phyloP scores from a whole-genome alignment of 2,888 invertebrate genomes.

The Podabrus alpinus region DNA sequence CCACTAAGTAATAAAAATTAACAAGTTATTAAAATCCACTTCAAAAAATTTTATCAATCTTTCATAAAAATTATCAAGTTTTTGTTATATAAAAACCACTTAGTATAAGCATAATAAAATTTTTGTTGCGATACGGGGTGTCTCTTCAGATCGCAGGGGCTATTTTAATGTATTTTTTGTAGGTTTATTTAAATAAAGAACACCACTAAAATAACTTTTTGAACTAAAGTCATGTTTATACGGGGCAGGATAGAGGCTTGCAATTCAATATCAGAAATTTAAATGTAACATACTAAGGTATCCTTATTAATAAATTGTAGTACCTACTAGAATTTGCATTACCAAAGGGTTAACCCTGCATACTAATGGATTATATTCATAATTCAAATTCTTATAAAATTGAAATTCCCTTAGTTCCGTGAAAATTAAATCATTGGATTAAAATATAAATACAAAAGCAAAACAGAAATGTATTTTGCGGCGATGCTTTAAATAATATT shows the following conservation, averaged over 20 bases:
- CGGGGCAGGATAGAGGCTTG: too few relatives aligned
- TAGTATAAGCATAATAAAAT: too few relatives aligned
- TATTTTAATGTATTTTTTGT: too few relatives aligned
- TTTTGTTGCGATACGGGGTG: too few relatives aligned
- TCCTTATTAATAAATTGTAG: neutral
- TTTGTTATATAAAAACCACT: neutral
- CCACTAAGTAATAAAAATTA: neutral
- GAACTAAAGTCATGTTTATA: too few relatives aligned
- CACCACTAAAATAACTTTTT: too few relatives aligned
- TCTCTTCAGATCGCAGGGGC: too few relatives aligned
- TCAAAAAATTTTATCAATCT: neutral
- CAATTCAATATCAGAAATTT: too few relatives aligned
- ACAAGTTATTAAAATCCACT: neutral
- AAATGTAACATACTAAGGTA: too few relatives aligned
- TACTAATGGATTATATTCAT: neutral
- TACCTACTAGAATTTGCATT: neutral
- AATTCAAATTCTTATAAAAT: neutral
- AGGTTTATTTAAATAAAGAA: too few relatives aligned
- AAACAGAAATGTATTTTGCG: neutral
- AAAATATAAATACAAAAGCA: neutral
- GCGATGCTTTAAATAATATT: neutral
- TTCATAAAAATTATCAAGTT: neutral
- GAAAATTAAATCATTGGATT: neutral
- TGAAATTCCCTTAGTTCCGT: neutral
- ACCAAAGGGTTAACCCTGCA: neutral